Evolutionary conservation across 2,113 vertebrate species (phyloP), one percentile per base, ranked within the genome.

Genomic region (Lepidothrix coronata): DNA sequence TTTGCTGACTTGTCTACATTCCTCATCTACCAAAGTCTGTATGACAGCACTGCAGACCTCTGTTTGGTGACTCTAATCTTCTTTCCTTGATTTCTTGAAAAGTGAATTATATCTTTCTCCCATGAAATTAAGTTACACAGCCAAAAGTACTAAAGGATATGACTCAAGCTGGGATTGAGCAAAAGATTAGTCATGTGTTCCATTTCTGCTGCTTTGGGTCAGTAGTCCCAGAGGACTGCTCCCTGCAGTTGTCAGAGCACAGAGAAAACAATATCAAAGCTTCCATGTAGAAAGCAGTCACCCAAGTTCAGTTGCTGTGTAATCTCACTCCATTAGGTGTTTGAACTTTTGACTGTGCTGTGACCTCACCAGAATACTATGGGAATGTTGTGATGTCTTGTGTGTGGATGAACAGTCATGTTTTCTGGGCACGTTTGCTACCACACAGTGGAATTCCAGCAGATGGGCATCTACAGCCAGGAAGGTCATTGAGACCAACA

Each of bases 311-410:
- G 31, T 55, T 85, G 88, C 78, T 93, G 74, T 65, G 67, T 89
- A 79, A 89, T 86, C 33, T 75, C 76, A 48, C 52, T 90, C 68
- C 62, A 17, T 43, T 41, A 81, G 63, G 82, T 59, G 57, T 85
- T 81, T 81, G 93, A 89, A 91, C 80, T 87, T 96, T 35, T 78
- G 78, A 24, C 84, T 89, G 63, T 3, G 11, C 85, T 73, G 35
- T 97, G 96, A 97, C 68, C 73, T 96, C 86, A 95, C 14, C 71
- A 74, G 88, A 84, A 88, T 63, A 70, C 49, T 91, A 93, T 89
- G 93, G 62, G 94, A 93, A 85, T 54, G 84, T 33, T 68, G 54
- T 94, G 87, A 72, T 93, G 87, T 67, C 55, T 1, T 73, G 54
- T 95, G 37, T 83, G 63, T 63, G 79, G 71, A 73, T 93, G 95